These are phyloP conservation scores for Centropyge bicolor DNA, from an alignment of 2,797 vertebrate genomes.

Conservation along the genomic window DNA sequence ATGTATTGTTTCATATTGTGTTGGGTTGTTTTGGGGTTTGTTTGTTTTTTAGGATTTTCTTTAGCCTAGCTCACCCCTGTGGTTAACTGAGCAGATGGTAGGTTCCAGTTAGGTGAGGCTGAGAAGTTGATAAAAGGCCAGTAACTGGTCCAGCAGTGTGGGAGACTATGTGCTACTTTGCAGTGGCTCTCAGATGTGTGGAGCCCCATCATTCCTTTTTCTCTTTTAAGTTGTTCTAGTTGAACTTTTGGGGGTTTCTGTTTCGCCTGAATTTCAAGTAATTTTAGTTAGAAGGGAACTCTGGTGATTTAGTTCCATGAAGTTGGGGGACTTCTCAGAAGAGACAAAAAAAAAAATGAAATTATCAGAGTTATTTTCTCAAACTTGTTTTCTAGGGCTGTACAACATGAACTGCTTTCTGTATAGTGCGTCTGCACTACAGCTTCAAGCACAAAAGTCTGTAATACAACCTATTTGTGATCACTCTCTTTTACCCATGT, in stretches of 20 bases:
- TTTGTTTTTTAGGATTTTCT: not conserved
- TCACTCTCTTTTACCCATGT: not conserved
- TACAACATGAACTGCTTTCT: not conserved
- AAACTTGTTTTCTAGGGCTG: not conserved
- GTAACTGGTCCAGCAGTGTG: not conserved
- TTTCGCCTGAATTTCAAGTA: not conserved
- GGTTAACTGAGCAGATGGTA: conserved; percentile 29
- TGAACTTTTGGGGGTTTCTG: not conserved
- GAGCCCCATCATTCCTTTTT: not conserved
- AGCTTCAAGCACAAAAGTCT: not conserved
- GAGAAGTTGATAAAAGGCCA: conserved; percentile 3
- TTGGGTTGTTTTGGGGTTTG: too few species aligned
- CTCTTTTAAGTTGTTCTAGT: not conserved
- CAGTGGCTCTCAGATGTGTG: not conserved
- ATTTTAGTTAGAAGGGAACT: not conserved
- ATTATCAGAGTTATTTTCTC: not conserved
- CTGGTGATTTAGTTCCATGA: not conserved
- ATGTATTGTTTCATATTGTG: not conserved
- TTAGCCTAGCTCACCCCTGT: not conserved
- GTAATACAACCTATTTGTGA: not conserved
- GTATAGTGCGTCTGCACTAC: not conserved
- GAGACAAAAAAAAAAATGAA: not conserved
- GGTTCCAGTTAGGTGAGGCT: conserved; percentile 19
- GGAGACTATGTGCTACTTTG: not conserved
- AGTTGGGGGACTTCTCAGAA: not conserved